These are phyloP conservation scores for Gymnopithys bicolor DNA, from an alignment of 2,797 vertebrate species.

Conservation along the genomic window DNA sequence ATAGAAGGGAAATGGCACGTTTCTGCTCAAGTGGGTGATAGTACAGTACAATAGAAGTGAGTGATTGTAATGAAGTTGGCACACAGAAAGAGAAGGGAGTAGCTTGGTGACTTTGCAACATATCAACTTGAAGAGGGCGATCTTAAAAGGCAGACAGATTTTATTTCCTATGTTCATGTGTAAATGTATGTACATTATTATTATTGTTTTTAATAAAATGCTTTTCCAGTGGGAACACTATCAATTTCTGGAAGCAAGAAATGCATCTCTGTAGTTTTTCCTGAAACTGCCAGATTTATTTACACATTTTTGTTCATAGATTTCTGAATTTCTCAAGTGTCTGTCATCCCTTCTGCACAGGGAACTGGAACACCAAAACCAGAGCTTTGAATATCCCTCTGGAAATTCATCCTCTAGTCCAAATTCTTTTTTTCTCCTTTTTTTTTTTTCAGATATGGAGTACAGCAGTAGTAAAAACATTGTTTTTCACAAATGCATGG, in stretches of 20 bases:
- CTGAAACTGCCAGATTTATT: neutral
- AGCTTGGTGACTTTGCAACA: neutral
- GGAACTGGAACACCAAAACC: neutral
- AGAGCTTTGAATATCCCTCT: neutral
- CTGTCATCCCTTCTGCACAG: neutral
- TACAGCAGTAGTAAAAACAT: neutral
- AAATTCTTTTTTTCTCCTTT: neutral
- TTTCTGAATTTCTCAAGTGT: neutral
- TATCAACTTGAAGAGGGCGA: neutral
- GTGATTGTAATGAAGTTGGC: neutral
- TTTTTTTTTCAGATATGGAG: accelerated
- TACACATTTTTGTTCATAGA: neutral
- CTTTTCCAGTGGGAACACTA: neutral
- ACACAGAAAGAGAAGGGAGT: neutral
- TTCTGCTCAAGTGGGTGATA: neutral
- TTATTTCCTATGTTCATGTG: neutral
- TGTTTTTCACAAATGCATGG: neutral
- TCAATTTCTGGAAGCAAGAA: neutral
- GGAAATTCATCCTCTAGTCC: neutral
- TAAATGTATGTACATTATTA: neutral
- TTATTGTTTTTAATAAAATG: neutral
- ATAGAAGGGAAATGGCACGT: neutral
- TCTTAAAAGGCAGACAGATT: neutral
- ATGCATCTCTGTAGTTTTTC: neutral
- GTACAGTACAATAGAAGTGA: neutral